phyloP scores from a whole-genome alignment of 2,888 invertebrate species.

The Plemyria rubiginata region DNA sequence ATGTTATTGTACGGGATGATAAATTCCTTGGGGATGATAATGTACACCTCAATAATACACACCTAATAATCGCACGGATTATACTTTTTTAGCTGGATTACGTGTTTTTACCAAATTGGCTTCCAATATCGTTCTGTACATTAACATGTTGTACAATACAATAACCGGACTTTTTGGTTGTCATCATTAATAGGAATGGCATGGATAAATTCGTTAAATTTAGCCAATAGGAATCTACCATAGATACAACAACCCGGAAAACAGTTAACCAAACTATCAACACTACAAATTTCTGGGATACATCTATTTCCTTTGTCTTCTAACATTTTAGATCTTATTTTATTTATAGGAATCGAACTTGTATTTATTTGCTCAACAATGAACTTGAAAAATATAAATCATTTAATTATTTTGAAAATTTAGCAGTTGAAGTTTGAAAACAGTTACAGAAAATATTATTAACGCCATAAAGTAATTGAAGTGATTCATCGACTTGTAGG shows the following conservation, averaged over 20 bases:
- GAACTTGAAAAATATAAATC: background rate
- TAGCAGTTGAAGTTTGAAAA: background rate
- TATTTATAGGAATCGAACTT: background rate
- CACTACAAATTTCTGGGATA: background rate
- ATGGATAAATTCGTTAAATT: background rate
- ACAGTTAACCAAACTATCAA: slow-evolving; percentile 6
- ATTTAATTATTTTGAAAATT: background rate
- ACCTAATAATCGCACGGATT: no score
- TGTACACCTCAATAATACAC: no score
- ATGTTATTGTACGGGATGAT: no score
- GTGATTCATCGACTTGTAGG: slow-evolving; percentile 35
- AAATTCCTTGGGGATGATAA: no score
- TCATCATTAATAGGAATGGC: background rate
- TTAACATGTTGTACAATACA: no score
- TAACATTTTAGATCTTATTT: slow-evolving; percentile 17
- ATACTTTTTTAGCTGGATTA: no score
- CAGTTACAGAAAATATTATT: background rate
- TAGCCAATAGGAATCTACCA: slow-evolving; percentile 10
- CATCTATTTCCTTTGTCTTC: slow-evolving; percentile 21
- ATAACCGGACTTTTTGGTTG: no score
- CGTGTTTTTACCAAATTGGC: no score
- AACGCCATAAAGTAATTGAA: slow-evolving; percentile 16
- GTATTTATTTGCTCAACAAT: background rate
- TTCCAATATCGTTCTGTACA: no score
- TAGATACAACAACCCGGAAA: slow-evolving; percentile 10